phyloP scores from a whole-genome alignment of 2,888 invertebrate genomes.

The Ptychoptera contaminata region DNA sequence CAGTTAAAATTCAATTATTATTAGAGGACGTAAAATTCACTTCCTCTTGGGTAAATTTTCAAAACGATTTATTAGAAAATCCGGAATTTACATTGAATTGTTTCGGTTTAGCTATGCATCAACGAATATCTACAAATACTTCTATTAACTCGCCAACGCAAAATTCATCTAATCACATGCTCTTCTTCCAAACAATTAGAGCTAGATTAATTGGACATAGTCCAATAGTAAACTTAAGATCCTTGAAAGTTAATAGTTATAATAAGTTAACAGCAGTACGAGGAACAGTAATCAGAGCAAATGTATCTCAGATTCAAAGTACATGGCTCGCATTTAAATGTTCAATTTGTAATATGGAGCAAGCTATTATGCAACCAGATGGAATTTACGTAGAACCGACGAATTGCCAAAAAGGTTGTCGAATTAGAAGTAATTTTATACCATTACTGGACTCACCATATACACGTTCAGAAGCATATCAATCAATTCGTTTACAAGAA shows the following conservation, averaged over 20 bases:
- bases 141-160: slow-evolving; percentile 32
- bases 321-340: slow-evolving; percentile 68
- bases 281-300: slow-evolving; percentile 72
- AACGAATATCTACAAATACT: slow-evolving; percentile 33
- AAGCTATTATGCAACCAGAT: slow-evolving; percentile 43
- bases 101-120: slow-evolving; percentile 65
- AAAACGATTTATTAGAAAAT: slow-evolving; percentile 45
- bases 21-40: slow-evolving; percentile 39
- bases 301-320: slow-evolving; percentile 55
- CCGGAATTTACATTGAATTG: slow-evolving; percentile 53
- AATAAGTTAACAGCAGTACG: slow-evolving; percentile 63
- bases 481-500: slow-evolving; percentile 72
- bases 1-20: slow-evolving; percentile 39
- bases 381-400: slow-evolving; percentile 30
- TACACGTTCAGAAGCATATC: slow-evolving; percentile 62
- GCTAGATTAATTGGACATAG: slow-evolving; percentile 47
- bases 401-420: slow-evolving; percentile 41
- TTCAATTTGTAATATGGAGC: slow-evolving; percentile 44
- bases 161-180: slow-evolving; percentile 29
- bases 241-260: slow-evolving; percentile 55
- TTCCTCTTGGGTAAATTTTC: slow-evolving; percentile 45
- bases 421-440: slow-evolving; percentile 42
- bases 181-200: slow-evolving; percentile 22
- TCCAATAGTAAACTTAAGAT: slow-evolving; percentile 47
- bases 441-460: slow-evolving; percentile 47